A percentile compares a stretch with the other conserved stretches of the same genome.
Evolutionary conservation across 2,888 invertebrate species (phyloP).

Genomic region (Scaptodrosophila latifasciaeformis): DNA sequence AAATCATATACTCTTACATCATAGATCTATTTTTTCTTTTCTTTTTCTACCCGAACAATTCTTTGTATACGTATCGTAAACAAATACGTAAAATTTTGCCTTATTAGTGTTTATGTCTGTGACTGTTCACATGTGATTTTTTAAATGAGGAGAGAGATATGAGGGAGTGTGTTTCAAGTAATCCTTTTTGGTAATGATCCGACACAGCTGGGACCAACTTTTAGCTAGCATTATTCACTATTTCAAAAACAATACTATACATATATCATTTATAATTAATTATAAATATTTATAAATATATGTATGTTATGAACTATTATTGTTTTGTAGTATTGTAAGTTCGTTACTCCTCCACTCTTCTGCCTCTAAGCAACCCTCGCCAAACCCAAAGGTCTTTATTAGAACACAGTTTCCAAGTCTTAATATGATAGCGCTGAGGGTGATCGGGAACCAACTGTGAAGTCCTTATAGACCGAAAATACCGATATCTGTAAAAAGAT

Average conservation of each 20-base stretch:
- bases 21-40: constrained; percentile 20
- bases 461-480: constrained; percentile 95
- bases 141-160: too few relatives aligned
- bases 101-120: too few relatives aligned
- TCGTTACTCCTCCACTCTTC: neutral
- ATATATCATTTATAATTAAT: too few relatives aligned
- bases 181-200: too few relatives aligned
- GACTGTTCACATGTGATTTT: too few relatives aligned
- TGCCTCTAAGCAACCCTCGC: too few relatives aligned
- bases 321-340: constrained; percentile 23
- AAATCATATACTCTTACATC: constrained; percentile 45
- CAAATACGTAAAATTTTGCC: too few relatives aligned
- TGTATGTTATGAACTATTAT: constrained; percentile 53
- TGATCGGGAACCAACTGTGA: constrained; percentile 88
- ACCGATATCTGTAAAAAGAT: constrained; percentile 87
- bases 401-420: constrained; percentile 24
- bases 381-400: too few relatives aligned
- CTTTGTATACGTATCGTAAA: too few relatives aligned
- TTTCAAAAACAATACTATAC: constrained; percentile 61
- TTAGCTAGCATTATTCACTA: constrained; percentile 61
- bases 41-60: too few relatives aligned
- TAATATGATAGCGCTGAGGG: constrained; percentile 82
- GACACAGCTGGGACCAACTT: constrained; percentile 44
- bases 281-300: too few relatives aligned
- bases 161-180: too few relatives aligned